Conservation (phyloP, 2,797 vertebrate species). For the Scomberomorus guttatus region DNA sequence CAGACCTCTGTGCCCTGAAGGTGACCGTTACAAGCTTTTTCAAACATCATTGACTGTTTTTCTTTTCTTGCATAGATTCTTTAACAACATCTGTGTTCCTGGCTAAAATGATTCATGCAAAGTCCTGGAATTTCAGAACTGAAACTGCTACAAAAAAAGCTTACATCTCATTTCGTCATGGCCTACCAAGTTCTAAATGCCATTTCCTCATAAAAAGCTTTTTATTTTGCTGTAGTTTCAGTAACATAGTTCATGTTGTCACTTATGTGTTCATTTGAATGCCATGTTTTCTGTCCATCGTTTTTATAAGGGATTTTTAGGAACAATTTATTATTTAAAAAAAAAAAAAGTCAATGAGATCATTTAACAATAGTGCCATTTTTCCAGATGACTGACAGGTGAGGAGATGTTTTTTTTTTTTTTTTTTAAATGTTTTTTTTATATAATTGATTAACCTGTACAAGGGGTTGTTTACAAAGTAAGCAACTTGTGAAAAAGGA, state of each 20-base stretch:
- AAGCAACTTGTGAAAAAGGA: not conserved
- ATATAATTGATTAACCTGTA: no score
- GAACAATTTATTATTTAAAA: no score
- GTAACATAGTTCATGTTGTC: not conserved
- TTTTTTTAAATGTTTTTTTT: no score
- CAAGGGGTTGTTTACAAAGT: not conserved
- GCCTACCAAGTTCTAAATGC: not conserved
- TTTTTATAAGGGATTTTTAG: not conserved
- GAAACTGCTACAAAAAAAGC: not conserved
- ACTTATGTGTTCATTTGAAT: not conserved
- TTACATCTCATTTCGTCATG: not conserved
- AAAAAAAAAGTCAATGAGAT: not conserved
- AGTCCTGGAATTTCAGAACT: not conserved
- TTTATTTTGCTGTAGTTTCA: not conserved
- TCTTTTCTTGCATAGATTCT: not conserved
- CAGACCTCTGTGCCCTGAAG: slow-evolving; percentile 87
- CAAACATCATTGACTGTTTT: not conserved
- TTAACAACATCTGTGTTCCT: not conserved
- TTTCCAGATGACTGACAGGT: not conserved
- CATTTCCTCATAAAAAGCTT: not conserved
- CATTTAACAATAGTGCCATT: not conserved
- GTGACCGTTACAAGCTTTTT: slow-evolving; percentile 72
- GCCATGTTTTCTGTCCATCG: not conserved
- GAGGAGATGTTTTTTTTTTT: not conserved
- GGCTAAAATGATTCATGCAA: not conserved